Evolutionary conservation across 1,140 invertebrate species (phyloP), one percentile per base, ranked within the genome.

Genomic region (Solenopsis invicta): DNA sequence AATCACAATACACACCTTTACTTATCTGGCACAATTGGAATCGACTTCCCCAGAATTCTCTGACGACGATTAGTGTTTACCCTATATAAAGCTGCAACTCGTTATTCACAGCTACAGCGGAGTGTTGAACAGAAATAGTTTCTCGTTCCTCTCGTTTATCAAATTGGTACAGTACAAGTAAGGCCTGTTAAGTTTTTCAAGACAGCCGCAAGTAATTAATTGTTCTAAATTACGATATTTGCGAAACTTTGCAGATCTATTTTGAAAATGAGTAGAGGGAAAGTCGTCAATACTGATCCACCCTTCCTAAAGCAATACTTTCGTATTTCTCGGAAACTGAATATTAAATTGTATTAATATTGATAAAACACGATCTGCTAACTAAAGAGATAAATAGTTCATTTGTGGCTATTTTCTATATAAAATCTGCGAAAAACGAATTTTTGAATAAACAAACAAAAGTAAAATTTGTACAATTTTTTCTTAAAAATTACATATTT

Each of bases 231-330:
- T 5, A 50, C 29, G 13, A 64, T 24, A 50, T 37, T 37, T 34
- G 37, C 8, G 3, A 52, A 21, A 69, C 69, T 66, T 41, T 45
- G 34, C 9, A 24, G 16, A 18, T 69, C 52, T 59, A 37, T 77
- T 82, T 75, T 59, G 9, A 72, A 72, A 89, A 90, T 52, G 71
- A 87, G 52, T 71, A 29, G 29, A 29, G 2, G 2, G 29, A 29
- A 29, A 29, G 29, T 1, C 29, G 29, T 29, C 29, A 29, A 29
- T 29, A 29, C 29, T 29, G 29, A 29, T 2, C 29, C 29, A 29
- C 29, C 29, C 29, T 2, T 29, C 2, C 29, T 29, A 29, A 29
- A 29, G 29, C 2, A 29, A 2, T 2, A 29, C 29, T 29, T 2
- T 2, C 29, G 0, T 29, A 29, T 29, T 29, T 29, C 29, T 29